Base-by-base conservation (phyloP, 1,140 invertebrate genomes). In the Nasonia giraulti region DNA sequence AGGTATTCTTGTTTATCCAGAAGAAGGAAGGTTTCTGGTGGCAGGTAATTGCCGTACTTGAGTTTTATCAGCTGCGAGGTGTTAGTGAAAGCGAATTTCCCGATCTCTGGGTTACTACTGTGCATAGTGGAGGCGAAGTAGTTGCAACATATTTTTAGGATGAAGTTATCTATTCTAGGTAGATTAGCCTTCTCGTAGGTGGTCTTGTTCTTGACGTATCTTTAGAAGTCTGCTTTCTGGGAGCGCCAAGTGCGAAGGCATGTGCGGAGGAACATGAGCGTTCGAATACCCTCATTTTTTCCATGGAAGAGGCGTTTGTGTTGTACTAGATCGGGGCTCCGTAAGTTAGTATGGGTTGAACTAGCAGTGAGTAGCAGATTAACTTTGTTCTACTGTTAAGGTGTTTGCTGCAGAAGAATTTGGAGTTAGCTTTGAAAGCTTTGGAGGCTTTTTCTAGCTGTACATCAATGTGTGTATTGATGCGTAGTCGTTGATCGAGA, bases 321-420 rank as follows among this genome's bases (percentile, higher is more conserved):
- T 87, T 87, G 69, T 73, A 87, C 83, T 85, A 87, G 10, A 88
- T 83, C 11, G 84, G 79, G 14, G 75, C 84, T 0, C 68, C 74
- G 62, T 88, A 87, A 2, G 86, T 88, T 2, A 83, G 23, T 27
- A 87, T 87, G 1, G 86, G 86, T 69, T 83, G 73, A 4, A 85
- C 76, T 14, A 88, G 44, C 17, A 44, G 8, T 14, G 50, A 27
- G 55, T 87, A 88, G 12, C 82, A 85, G 0, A 88, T 76, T 0
- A 86, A 40, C 82, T 85, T 86, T 1, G 77, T 78, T 80, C 55
- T 86, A 10, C 12, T 82, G 6, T 50, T 47, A 0, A 88, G 17
- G 14, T 12, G 23, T 40, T 80, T 73, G 10, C 75, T 81, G 31
- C 85, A 75, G 55, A 87, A 88, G 6, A 86, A 31, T 47, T 33